Conservation (phyloP, 2,888 invertebrate species). For the Epicampocera succincta region DNA sequence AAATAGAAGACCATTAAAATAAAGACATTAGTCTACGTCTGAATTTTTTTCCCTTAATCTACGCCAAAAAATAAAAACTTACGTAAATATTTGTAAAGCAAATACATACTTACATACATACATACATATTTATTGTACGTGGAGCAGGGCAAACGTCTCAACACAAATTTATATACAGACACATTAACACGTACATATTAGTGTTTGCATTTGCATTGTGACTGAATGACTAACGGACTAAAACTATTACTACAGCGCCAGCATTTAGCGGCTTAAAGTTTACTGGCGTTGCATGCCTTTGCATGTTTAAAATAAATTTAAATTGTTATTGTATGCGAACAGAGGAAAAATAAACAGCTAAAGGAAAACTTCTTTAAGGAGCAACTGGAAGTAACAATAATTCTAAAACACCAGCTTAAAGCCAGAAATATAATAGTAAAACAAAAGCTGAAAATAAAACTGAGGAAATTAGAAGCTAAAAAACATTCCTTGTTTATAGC, state of each 20-base stretch:
- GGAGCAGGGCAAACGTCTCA: background rate
- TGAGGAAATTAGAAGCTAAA: constrained; percentile 17
- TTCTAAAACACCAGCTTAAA: constrained; percentile 35
- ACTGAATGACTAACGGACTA: constrained; percentile 17
- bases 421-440: constrained; percentile 5
- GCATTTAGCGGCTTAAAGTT: constrained; percentile 54
- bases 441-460: constrained; percentile 6
- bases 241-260: constrained; percentile 15
- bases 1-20: constrained; percentile 62
- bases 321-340: constrained; percentile 49
- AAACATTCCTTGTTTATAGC: constrained; percentile 17
- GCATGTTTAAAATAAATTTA: constrained; percentile 68
- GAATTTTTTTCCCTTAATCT: background rate
- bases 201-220: constrained; percentile 15
- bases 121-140: no score
- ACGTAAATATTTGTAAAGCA: no score
- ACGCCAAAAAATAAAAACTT: no score
- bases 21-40: constrained; percentile 60
- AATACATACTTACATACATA: no score
- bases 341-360: background rate
- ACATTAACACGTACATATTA: background rate
- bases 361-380: constrained; percentile 10
- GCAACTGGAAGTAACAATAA: constrained; percentile 38
- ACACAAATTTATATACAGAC: background rate
- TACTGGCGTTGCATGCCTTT: constrained; percentile 65